phyloP scores from a whole-genome alignment of 2,797 vertebrate species.

The Phrynocephalus forsythii region DNA sequence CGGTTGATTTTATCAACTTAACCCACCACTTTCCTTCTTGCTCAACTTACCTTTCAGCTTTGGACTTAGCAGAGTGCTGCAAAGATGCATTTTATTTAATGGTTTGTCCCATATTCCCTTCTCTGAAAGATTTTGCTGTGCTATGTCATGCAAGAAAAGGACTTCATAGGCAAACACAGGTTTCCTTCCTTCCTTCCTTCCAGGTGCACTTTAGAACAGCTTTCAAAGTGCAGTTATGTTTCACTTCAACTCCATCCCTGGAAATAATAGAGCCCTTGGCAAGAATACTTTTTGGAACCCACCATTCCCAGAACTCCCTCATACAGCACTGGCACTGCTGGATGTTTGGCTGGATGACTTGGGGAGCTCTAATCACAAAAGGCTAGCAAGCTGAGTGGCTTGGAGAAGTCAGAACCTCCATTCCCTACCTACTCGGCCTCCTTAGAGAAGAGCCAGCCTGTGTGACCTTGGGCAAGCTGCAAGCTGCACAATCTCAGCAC shows the following conservation, averaged over 20 bases:
- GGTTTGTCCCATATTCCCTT: slow-evolving; percentile 48
- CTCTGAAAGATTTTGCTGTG: slow-evolving; percentile 58
- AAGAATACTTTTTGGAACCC: no score
- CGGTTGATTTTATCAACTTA: slow-evolving; percentile 29
- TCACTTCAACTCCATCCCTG: no score
- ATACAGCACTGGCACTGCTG: no score
- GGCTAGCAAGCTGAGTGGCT: neutral
- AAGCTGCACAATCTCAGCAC: no score
- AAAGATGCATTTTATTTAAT: slow-evolving; percentile 42
- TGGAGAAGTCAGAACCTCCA: no score
- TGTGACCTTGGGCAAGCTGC: no score
- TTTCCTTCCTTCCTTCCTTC: no score
- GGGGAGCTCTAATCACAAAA: neutral
- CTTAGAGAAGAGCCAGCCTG: no score
- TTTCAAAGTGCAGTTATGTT: neutral
- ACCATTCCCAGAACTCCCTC: no score
- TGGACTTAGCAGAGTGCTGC: neutral
- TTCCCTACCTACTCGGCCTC: no score
- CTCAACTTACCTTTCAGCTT: slow-evolving; percentile 70
- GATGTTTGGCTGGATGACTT: no score
- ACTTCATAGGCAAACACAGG: accelerated
- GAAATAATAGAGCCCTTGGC: no score
- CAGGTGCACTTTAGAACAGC: neutral
- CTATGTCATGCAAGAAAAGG: neutral
- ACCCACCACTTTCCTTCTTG: slow-evolving; percentile 53